A percentile compares a stretch with the other conserved stretches of the same genome.
phyloP scores from a whole-genome alignment of 2,113 vertebrate species.

The Scatophagus argus region DNA sequence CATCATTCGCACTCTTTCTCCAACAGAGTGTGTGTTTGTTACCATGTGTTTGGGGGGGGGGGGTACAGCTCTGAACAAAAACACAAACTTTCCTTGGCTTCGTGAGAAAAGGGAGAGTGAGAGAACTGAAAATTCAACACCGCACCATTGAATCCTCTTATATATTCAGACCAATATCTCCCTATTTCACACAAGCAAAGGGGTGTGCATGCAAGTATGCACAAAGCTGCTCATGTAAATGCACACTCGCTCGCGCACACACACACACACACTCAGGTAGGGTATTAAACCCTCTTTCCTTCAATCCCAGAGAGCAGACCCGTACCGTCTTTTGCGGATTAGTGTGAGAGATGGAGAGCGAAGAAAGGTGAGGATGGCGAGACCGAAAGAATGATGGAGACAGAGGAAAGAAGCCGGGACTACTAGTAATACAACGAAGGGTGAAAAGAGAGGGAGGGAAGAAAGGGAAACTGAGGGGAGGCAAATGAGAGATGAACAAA shows the following conservation, averaged over 20 bases:
- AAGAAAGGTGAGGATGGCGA: slow-evolving; percentile 42
- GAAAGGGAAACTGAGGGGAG: slow-evolving; percentile 3
- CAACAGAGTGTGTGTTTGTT: slow-evolving; percentile 29
- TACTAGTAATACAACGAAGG: slow-evolving; percentile 21
- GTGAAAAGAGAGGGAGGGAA: background rate
- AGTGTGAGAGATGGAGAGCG: slow-evolving; percentile 45
- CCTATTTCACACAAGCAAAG: slow-evolving; percentile 65
- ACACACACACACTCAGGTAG: slow-evolving; percentile 27
- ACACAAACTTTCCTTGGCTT: slow-evolving; percentile 46
- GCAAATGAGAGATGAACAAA: slow-evolving; percentile 28
- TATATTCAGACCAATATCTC: slow-evolving; percentile 74
- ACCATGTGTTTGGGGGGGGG: slow-evolving; percentile 14
- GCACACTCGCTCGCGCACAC: slow-evolving; percentile 9
- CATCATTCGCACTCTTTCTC: slow-evolving; percentile 64
- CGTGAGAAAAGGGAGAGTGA: too few relatives aligned
- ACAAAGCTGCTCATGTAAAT: slow-evolving; percentile 38
- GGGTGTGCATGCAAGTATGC: slow-evolving; percentile 36
- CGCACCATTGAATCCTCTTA: slow-evolving; percentile 57
- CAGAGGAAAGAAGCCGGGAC: slow-evolving; percentile 20
- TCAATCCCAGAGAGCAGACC: slow-evolving; percentile 65
- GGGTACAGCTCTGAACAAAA: slow-evolving; percentile 31
- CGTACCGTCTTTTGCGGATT: slow-evolving; percentile 52
- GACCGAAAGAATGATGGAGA: slow-evolving; percentile 48
- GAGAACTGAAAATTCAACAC: slow-evolving; percentile 69
- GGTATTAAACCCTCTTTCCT: slow-evolving; percentile 68